These are phyloP conservation scores for Petrosia ficiformis DNA, from an alignment of 37 sponge, comb jelly and placozoan species.

Conservation along the genomic window DNA sequence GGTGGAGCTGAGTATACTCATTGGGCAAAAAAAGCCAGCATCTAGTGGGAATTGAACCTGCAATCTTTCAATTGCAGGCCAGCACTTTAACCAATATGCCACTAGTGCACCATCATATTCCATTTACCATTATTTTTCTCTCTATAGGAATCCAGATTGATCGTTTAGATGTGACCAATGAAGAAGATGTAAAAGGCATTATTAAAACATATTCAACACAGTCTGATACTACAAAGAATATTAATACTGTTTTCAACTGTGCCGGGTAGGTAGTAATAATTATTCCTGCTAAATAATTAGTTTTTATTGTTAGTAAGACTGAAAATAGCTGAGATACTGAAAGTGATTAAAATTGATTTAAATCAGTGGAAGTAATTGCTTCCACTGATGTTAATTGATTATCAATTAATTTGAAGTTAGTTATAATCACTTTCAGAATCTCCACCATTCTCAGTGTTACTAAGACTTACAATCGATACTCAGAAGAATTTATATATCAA, in stretches of 20 bases:
- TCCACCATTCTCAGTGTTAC: too few relatives aligned
- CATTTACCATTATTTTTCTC: background rate
- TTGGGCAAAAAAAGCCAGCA: too few relatives aligned
- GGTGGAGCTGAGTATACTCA: too few relatives aligned
- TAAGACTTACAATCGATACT: too few relatives aligned
- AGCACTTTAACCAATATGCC: background rate
- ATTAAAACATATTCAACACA: conserved; percentile 30
- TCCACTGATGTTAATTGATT: too few relatives aligned
- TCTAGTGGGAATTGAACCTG: too few relatives aligned
- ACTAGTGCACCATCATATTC: background rate
- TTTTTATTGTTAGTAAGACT: background rate
- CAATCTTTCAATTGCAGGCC: background rate
- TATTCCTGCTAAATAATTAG: background rate
- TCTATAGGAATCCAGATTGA: conserved; percentile 21
- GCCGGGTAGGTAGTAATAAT: conserved; percentile 52
- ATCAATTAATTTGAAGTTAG: too few relatives aligned
- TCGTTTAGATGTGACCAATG: conserved; percentile 55
- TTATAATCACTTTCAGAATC: conserved; percentile 3
- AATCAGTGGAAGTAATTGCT: too few relatives aligned
- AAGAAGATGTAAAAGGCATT: conserved; percentile 32
- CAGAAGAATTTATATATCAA: too few relatives aligned
- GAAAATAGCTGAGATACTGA: too few relatives aligned
- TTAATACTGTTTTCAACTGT: conserved; percentile 80
- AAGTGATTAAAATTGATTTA: too few relatives aligned
- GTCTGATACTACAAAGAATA: conserved; percentile 7